A percentile compares a stretch with the other conserved stretches of the same genome.
phyloP scores from a whole-genome alignment of 2,888 invertebrate genomes.

The Calliopum simillimum region DNA sequence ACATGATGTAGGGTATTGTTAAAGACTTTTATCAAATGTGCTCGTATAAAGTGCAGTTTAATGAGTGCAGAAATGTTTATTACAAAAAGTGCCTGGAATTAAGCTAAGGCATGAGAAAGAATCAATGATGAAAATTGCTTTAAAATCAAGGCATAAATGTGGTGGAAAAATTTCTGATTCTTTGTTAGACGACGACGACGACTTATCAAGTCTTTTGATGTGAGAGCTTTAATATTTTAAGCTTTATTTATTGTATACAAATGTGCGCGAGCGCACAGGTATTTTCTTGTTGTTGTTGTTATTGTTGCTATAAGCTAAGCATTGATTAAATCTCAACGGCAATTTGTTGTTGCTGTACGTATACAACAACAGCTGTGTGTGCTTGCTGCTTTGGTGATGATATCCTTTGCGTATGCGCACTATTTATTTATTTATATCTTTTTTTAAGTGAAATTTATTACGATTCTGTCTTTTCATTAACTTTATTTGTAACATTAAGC shows the following conservation, averaged over 20 bases:
- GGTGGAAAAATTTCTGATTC: too few species aligned
- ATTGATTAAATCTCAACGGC: neutral
- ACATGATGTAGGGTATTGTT: neutral
- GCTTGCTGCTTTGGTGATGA: neutral
- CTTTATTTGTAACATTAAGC: too few species aligned
- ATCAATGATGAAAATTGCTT: too few species aligned
- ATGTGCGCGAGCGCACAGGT: neutral
- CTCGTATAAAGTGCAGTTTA: constrained; percentile 1
- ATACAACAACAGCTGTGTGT: neutral
- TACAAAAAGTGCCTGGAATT: too few species aligned
- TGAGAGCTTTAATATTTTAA: constrained; percentile 12
- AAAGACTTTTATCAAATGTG: neutral
- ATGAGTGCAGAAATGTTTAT: neutral
- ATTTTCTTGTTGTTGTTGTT: neutral
- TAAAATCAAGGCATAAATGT: too few species aligned
- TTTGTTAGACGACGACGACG: too few species aligned
- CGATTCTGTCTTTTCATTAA: too few species aligned
- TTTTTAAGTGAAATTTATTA: too few species aligned
- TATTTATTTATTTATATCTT: too few species aligned
- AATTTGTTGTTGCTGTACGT: neutral
- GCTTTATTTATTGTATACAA: constrained; percentile 6
- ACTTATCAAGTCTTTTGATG: too few species aligned
- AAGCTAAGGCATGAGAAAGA: too few species aligned
- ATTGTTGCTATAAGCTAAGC: neutral
- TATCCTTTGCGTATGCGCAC: too few species aligned